Percentiles rank a stretch among this genome's conserved stretches.
phyloP scores from a whole-genome alignment of 2,797 vertebrate genomes.

The Dendrocincla fuliginosa region DNA sequence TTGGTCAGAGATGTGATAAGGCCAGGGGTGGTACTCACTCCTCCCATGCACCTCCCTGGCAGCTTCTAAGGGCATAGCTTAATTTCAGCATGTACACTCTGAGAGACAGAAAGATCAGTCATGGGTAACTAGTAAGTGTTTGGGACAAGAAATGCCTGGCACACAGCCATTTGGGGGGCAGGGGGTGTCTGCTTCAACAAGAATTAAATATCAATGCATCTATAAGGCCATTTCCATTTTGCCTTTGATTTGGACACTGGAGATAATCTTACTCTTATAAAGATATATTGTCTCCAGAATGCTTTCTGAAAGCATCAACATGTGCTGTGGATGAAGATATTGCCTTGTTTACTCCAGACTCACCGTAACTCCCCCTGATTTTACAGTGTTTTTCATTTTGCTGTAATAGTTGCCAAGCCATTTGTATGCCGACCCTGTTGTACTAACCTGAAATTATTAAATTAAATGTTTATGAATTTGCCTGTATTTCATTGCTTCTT shows the following conservation, averaged over 20 bases:
- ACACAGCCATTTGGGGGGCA: background rate
- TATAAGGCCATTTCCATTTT: background rate
- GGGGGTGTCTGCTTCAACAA: background rate
- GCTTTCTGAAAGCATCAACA: background rate
- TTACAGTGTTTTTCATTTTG: background rate
- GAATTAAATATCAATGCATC: background rate
- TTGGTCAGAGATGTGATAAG: background rate
- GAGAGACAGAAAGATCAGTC: background rate
- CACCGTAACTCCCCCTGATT: background rate
- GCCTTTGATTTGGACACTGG: background rate
- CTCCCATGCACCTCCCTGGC: background rate
- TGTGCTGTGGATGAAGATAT: background rate
- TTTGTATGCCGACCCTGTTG: background rate
- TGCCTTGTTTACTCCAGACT: constrained; percentile 12
- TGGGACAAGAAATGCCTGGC: background rate
- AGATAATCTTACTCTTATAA: background rate
- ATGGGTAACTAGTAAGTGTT: background rate
- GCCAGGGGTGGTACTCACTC: background rate
- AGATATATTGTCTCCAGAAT: background rate
- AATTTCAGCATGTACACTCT: background rate
- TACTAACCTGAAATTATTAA: constrained; percentile 60
- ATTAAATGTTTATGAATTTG: background rate
- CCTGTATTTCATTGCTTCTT: constrained; percentile 46
- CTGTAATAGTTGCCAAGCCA: background rate
- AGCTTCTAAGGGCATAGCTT: background rate